Evolutionary conservation across 1,140 invertebrate species (phyloP).

Genomic region (Zaprionus kolodkinae): DNA sequence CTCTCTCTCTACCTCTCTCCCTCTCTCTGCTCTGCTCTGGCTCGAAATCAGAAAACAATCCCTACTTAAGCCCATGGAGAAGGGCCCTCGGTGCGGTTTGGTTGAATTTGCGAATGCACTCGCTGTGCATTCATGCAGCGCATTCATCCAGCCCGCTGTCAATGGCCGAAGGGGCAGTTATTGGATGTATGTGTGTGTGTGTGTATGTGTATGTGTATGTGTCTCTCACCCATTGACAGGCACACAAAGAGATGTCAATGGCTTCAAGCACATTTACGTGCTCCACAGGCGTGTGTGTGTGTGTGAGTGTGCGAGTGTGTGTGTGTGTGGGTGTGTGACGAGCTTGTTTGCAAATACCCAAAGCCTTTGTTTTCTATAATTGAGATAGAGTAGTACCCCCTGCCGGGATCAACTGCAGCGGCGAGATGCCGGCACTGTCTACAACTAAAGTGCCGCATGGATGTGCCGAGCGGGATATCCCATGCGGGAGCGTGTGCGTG

Average conservation of each 20-base stretch:
- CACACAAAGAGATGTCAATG: slow-evolving; percentile 12
- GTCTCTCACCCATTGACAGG: neutral
- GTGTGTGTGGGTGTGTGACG: neutral
- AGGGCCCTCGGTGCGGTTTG: no score
- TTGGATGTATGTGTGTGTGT: neutral
- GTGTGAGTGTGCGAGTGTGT: neutral
- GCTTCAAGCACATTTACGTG: neutral
- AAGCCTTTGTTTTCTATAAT: slow-evolving; percentile 15
- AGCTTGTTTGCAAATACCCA: neutral
- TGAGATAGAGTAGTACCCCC: slow-evolving; percentile 2
- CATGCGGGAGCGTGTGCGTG: neutral
- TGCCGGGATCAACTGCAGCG: slow-evolving; percentile 10
- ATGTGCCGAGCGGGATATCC: neutral
- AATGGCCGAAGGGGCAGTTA: neutral
- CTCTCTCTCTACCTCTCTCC: no score
- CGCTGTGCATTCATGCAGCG: slow-evolving; percentile 2
- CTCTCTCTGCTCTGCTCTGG: neutral
- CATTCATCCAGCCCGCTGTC: neutral
- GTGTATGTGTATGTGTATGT: neutral
- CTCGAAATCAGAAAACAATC: neutral
- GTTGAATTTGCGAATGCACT: neutral
- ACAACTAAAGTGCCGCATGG: neutral
- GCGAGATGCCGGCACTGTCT: neutral
- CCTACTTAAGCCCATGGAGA: neutral
- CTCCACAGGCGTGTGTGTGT: neutral